These are phyloP conservation scores for Allacma fusca DNA, from an alignment of 2,888 invertebrate genomes.

Conservation along the genomic window DNA sequence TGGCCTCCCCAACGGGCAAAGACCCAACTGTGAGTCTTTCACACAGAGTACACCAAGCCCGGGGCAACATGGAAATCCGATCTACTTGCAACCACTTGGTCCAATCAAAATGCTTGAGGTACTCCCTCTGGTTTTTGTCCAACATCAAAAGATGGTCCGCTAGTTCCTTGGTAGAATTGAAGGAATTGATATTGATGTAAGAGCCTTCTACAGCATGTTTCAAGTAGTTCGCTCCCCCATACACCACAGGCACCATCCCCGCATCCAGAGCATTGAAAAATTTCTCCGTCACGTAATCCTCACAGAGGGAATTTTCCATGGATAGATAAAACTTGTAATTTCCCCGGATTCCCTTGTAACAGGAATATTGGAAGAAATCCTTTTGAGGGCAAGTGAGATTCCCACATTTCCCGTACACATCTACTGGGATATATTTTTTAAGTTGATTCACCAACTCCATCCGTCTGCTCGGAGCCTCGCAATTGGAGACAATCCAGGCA, in stretches of 20 bases:
- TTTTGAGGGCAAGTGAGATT: constrained; percentile 3
- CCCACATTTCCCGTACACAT: constrained; percentile 59
- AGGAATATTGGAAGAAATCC: constrained; percentile 34
- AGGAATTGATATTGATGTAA: constrained; percentile 63
- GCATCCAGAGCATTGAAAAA: constrained; percentile 47
- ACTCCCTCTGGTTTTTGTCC: constrained; percentile 54
- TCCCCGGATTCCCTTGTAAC: constrained; percentile 61
- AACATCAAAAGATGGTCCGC: constrained; percentile 60
- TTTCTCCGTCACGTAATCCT: constrained; percentile 50
- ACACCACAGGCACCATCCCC: constrained; percentile 60
- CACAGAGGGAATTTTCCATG: constrained; percentile 48
- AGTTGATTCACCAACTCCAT: constrained; percentile 56
- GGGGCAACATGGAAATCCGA: no score
- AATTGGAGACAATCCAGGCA: constrained; percentile 61
- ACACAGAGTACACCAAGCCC: constrained; percentile 33
- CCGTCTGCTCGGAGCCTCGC: constrained; percentile 49
- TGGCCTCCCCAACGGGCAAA: no score
- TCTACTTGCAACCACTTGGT: constrained; percentile 34
- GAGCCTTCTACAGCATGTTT: constrained; percentile 61
- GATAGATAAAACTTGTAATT: constrained; percentile 48
- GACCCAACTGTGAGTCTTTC: no score
- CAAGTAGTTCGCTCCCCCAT: constrained; percentile 62
- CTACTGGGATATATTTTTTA: constrained; percentile 53
- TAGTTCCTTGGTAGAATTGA: constrained; percentile 59
- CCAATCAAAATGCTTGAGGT: constrained; percentile 54